Conservation (phyloP, 2,113 vertebrate genomes). For the Thryonomys swinderianus region DNA sequence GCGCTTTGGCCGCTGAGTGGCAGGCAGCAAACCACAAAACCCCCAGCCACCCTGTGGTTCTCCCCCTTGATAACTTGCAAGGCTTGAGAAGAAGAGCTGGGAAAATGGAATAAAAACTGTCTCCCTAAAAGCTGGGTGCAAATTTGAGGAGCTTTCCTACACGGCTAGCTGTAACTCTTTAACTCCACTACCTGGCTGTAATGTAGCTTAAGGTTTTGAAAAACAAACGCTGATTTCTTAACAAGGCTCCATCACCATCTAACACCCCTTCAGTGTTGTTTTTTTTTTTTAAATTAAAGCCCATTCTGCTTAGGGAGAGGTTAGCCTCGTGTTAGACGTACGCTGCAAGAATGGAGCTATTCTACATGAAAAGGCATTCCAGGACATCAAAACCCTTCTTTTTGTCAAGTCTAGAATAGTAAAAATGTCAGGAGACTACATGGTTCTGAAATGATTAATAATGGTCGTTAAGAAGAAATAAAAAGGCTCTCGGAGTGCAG, state of each 20-base stretch:
- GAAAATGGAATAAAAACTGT: not conserved
- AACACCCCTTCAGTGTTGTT: not conserved
- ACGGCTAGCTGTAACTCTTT: rapidly evolving
- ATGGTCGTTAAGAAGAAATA: slow-evolving; percentile 53
- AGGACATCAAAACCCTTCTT: slow-evolving; percentile 72
- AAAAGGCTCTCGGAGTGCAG: slow-evolving; percentile 20
- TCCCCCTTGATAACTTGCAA: not conserved
- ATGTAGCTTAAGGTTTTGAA: not conserved
- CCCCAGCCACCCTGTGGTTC: not conserved
- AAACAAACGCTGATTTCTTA: slow-evolving; percentile 39
- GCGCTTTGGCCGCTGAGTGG: too few relatives aligned
- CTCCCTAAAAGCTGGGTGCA: not conserved
- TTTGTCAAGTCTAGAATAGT: slow-evolving; percentile 64
- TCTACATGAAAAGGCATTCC: slow-evolving; percentile 20
- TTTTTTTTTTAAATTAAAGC: not conserved
- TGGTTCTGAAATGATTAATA: slow-evolving; percentile 69
- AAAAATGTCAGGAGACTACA: slow-evolving; percentile 69
- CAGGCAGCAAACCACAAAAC: not conserved
- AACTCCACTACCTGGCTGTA: not conserved
- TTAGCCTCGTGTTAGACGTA: not conserved
- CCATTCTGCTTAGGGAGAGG: slow-evolving; percentile 1
- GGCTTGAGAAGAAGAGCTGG: not conserved
- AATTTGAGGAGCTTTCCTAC: not conserved
- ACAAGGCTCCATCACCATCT: not conserved
- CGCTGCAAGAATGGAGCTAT: not conserved